Evolutionary conservation across 2,888 invertebrate genomes (phyloP), one percentile per base, ranked within the genome.

Genomic region (Cryptophagus acutangulus): DNA sequence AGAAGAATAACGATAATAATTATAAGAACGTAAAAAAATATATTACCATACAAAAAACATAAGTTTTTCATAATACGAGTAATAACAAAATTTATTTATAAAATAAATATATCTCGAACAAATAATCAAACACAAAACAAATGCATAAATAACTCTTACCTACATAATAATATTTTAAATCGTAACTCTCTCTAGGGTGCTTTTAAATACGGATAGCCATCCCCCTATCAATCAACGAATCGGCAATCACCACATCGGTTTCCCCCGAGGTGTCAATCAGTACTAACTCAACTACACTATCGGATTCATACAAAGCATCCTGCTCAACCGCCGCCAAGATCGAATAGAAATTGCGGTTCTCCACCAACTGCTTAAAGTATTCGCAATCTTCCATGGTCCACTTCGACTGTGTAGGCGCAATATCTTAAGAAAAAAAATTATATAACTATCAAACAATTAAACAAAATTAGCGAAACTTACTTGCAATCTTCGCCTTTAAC

Each of bases 301-400:
- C 81, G 5, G 67, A 74, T 3, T 78, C 75, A 47, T 79, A 77
- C 17, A 77, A 59, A 13, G 77, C 74, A 55, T 84, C 84, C 29
- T 72, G 72, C 40, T 76, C 76, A 5, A 81, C 74, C 13, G 79
- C 75, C 46, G 76, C 74, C 36, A 88, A 74, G 33, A 80, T 64
- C 0, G 85, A 82, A 9, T 83, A 83, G 48, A 88, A 84, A 36
- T 77, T 73, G 54, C 81, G 79, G 20, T 81, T 77, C 20, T 81
- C 78, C 3, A 85, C 82, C 46, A 87, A 60, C 50, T 82, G 73
- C 55, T 84, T 81, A 62, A 89, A 89, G 43, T 78, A 70, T 36
- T 83, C 69, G 56, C 84, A 84, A 65, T 87, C 86, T 52, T 83
- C 81, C 50, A 82, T 77, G 0, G 78, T 74, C 84, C 85, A 86